Evolutionary conservation across 2,888 invertebrate genomes (phyloP).

Genomic region (Xylocampa areola): DNA sequence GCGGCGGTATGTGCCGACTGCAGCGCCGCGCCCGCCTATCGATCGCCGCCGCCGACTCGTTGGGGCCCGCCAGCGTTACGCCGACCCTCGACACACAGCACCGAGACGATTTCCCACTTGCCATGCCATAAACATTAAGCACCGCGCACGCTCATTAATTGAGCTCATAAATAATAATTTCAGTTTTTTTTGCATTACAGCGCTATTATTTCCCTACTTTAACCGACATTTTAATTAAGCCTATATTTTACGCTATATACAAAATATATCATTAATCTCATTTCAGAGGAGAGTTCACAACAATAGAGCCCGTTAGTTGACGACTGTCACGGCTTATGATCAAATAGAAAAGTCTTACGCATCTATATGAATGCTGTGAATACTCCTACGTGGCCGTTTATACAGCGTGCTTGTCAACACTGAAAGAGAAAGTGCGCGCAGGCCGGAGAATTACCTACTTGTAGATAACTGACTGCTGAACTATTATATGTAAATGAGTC

Average conservation of each 20-base stretch:
- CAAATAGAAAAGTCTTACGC: constrained; percentile 7
- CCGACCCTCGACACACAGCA: constrained; percentile 50
- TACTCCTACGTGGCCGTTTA: constrained; percentile 2
- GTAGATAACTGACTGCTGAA: too few species aligned
- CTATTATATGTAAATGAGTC: too few species aligned
- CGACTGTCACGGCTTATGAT: constrained; percentile 15
- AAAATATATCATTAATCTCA: constrained; percentile 1
- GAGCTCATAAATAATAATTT: constrained; percentile 39
- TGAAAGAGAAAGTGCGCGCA: constrained; percentile 44
- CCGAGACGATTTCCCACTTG: constrained; percentile 56
- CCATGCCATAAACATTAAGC: constrained; percentile 54
- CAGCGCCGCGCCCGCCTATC: constrained; percentile 84
- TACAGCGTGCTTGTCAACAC: constrained; percentile 43
- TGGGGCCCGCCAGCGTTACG: constrained; percentile 63
- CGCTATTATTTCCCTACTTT: background rate
- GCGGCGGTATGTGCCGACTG: constrained; percentile 74
- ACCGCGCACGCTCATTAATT: constrained; percentile 60
- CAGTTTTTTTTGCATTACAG: background rate
- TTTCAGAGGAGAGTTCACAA: background rate
- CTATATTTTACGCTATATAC: too few species aligned
- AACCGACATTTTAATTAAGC: background rate
- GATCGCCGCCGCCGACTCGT: constrained; percentile 74
- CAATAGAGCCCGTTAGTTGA: constrained; percentile 18
- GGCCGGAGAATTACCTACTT: background rate
- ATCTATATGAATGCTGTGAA: constrained; percentile 13